A percentile compares a stretch with the other conserved stretches of the same genome.
Evolutionary conservation across 1,140 invertebrate genomes (phyloP).

Genomic region (Mizuhopecten yessoensis): DNA sequence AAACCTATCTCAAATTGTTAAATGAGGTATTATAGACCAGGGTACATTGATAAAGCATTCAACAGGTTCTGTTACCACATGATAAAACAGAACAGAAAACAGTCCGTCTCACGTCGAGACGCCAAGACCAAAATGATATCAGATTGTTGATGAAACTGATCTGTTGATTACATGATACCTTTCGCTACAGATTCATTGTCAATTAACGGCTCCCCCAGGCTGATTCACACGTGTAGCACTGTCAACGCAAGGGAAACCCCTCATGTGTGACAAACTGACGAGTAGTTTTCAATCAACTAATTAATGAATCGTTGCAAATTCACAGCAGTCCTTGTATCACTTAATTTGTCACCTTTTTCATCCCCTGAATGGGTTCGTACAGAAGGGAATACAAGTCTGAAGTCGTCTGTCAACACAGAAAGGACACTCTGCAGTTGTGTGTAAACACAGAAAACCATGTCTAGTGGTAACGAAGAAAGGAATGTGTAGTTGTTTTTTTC

Average conservation of each 20-base stretch:
- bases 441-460: too few relatives aligned
- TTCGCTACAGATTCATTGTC: background rate
- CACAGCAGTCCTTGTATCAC: background rate
- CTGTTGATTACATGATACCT: background rate
- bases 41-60: background rate
- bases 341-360: background rate
- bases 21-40: background rate
- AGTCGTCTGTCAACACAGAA: background rate
- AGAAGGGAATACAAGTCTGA: background rate
- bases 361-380: background rate
- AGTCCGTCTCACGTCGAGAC: background rate
- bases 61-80: background rate
- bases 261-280: background rate
- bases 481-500: too few relatives aligned
- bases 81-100: background rate
- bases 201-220: background rate
- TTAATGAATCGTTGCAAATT: background rate
- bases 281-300: conserved; percentile 19
- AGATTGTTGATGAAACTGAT: background rate
- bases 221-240: background rate
- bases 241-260: background rate
- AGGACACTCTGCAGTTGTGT: too few relatives aligned
- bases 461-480: too few relatives aligned
- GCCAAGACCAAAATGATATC: background rate
- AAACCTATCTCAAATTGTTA: background rate